Base-by-base conservation (phyloP, 37 sponge, comb jelly and placozoan genomes). In the Beroe forskalii region DNA sequence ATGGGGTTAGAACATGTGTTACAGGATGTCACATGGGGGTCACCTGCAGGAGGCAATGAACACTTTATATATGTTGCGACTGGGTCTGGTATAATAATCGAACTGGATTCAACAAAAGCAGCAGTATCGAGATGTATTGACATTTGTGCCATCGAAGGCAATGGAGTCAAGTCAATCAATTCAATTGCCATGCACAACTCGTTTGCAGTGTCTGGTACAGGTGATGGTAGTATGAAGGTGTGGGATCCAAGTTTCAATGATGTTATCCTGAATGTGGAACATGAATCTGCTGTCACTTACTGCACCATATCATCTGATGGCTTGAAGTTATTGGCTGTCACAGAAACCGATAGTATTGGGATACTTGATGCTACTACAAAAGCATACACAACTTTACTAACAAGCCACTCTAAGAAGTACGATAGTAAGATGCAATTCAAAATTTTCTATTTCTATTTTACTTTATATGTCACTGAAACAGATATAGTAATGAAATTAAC, bases 181-280 rank as follows among this genome's bases (percentile, higher is more conserved):
- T 89, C 90, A n/a, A 90, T 96, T 55, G 38, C n/a, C 6, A 90
- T 94, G 14, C 95, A 94, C 44, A 92, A 93, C 41, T 91, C 90
- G 22, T 97, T 97, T 91, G 90, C 67, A 62, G 94, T 93, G 31
- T 95, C 94, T 6, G 98, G 96, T 17, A 91, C 94, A 9, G 94
- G 92, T 3, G 96, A 95, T 44, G 96, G 96, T 0, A 40, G 90
- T 42, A 75, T 97, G 60, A 92, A 95, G 60, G 89, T 96, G 36
- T 97, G 98, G 98, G 92, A 94, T 63, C 55, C 76, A 19, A 93
- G 95, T 62, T 97, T 96, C 89, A 91, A 92, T 0, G 30, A 76
- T 0, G 92, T 94, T 0, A 91, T 95, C 40, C 67, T 97, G 91
- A 97, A 97, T 90, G 92, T 93, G 61, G 90, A 41, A n/a, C 67